Conservation (phyloP, 2,113 vertebrate species). For the Martes martes region DNA sequence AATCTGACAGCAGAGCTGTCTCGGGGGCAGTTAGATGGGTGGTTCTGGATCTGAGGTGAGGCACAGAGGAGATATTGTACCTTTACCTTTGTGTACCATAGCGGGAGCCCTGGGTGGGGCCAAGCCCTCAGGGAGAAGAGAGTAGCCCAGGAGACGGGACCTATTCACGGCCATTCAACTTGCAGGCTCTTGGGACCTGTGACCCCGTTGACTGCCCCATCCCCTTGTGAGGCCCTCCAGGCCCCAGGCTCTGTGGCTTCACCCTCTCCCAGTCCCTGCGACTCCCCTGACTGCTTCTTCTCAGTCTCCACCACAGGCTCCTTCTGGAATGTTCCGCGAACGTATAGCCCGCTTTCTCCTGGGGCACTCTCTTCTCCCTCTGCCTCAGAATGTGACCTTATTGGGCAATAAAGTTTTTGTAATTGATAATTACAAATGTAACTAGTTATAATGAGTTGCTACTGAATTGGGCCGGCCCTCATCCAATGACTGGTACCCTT, state of each 20-base stretch:
- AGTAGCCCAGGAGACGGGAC: not conserved
- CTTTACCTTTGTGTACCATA: rapidly evolving
- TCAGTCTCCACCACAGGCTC: not conserved
- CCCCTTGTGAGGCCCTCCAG: not conserved
- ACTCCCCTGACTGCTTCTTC: not conserved
- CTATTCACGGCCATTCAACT: not conserved
- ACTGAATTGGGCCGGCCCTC: not conserved
- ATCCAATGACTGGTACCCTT: not conserved
- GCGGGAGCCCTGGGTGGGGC: too few relatives aligned
- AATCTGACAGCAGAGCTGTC: not conserved
- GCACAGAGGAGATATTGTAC: rapidly evolving
- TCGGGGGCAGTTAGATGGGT: not conserved
- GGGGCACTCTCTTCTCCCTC: not conserved
- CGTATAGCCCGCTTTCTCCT: not conserved
- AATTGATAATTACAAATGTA: not conserved
- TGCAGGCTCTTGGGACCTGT: too few relatives aligned
- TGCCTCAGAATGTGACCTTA: not conserved
- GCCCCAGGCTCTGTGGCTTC: not conserved
- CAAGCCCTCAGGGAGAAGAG: not conserved
- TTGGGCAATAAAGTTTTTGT: not conserved
- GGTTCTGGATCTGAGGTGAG: not conserved
- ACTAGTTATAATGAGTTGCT: not conserved
- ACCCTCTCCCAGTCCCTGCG: not conserved
- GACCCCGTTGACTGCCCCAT: not conserved
- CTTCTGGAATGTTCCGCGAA: not conserved